These are phyloP conservation scores for Adoxophyes honmai DNA, from an alignment of 1,140 invertebrate genomes.

Conservation along the genomic window DNA sequence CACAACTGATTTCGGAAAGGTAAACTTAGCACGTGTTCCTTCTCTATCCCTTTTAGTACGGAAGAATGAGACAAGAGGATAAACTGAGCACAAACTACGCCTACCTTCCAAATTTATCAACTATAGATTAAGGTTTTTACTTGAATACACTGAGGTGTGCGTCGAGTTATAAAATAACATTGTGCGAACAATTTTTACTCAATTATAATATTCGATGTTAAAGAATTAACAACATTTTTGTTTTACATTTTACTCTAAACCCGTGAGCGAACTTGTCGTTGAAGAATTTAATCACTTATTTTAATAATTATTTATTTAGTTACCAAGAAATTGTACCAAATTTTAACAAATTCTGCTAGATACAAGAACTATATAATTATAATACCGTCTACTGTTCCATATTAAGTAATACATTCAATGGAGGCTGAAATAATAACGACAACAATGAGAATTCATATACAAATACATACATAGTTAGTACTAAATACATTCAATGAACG, in stretches of 20 bases:
- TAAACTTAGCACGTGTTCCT: constrained; percentile 7
- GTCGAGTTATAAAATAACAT: constrained; percentile 5
- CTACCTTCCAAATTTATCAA: constrained; percentile 5
- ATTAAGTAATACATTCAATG: too few species aligned
- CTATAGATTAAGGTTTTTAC: constrained; percentile 4
- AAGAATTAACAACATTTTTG: constrained; percentile 21
- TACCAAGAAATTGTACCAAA: constrained; percentile 10
- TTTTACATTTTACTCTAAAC: constrained; percentile 30
- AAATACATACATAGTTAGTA: too few species aligned
- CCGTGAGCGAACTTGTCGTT: constrained; percentile 43
- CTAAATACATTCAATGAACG: too few species aligned
- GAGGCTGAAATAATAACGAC: too few species aligned
- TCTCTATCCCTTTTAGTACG: constrained; percentile 13
- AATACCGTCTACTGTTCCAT: too few species aligned
- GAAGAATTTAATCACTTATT: constrained; percentile 15
- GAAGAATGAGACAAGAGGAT: constrained; percentile 7
- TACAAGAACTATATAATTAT: background rate
- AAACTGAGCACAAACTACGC: constrained; percentile 5
- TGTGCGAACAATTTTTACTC: constrained; percentile 4
- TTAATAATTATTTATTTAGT: constrained; percentile 10
- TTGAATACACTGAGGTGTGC: constrained; percentile 13
- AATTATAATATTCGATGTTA: constrained; percentile 24
- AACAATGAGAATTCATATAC: too few species aligned
- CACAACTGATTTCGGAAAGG: constrained; percentile 15
- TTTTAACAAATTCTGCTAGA: background rate